Base-by-base conservation (phyloP, 2,797 vertebrate species). In the Urosaurus nigricauda region DNA sequence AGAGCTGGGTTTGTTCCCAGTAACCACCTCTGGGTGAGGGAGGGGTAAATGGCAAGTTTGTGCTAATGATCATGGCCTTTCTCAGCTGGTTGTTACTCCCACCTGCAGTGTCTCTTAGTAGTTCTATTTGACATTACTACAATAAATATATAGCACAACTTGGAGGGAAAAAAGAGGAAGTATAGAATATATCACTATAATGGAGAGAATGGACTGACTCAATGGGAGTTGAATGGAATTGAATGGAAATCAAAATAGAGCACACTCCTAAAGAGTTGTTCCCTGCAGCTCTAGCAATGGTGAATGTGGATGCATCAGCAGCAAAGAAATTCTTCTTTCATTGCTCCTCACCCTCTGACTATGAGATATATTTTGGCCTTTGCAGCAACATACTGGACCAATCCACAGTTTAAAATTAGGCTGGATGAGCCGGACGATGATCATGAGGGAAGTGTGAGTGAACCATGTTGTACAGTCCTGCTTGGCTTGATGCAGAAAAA, bases 401-500 rank as follows among this genome's bases (percentile, higher is more conserved):
- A 98, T 70, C 98, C 98, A 0, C 98, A 98, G 96, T 99, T 97
- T 86, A 97, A 97, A 88, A 98, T 99, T 88, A 93, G 17, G 2
- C 79, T 98, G 97, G 95, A 98, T 0, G 97, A 98, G 73, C 96
- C 97, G 32, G 98, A 98, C 0, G 96, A 98, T 11, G 97, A 97
- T 94, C 97, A 97, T 0, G 95, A 96, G 0, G 96, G 95, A 47
- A 63, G 83, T 17, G 83, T 91, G 0, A 82, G 93, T 0, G 96
- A 98, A 40, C 93, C 93, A 0, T 96, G 97, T 93, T 98, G 98
- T 87, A 98, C 97, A 1, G 90, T 98, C 0, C 94, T 98, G 83
- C 93, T 98, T 32, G 98, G 98, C 29, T 95, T 98, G 89, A 98
- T 98, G 95, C 98, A 99, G 97, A 99, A 99, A 96, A 98, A 98